Conservation (phyloP, 2,888 invertebrate species). For the Papilio demoleus region DNA sequence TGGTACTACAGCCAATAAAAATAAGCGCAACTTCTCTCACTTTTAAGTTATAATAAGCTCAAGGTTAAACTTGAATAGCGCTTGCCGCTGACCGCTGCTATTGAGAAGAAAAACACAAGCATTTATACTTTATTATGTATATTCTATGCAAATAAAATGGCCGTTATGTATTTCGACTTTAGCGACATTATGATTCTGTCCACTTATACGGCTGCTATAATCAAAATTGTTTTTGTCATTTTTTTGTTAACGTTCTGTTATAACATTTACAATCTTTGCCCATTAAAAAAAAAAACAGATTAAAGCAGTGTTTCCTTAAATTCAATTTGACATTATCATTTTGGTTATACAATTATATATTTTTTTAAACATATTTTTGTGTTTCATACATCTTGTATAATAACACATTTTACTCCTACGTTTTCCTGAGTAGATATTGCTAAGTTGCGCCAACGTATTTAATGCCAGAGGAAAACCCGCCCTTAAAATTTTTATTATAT, state of each 20-base stretch:
- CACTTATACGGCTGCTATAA: slow-evolving; percentile 7
- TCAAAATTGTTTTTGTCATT: slow-evolving; percentile 15
- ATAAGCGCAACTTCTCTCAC: slow-evolving; percentile 16
- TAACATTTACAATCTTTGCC: too few relatives aligned
- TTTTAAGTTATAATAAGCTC: slow-evolving; percentile 21
- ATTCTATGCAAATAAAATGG: slow-evolving; percentile 23
- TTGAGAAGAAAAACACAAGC: slow-evolving; percentile 10
- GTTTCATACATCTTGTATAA: too few relatives aligned
- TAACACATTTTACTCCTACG: too few relatives aligned
- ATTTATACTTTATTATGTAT: slow-evolving; percentile 22
- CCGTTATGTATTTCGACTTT: slow-evolving; percentile 15
- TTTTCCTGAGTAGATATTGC: too few relatives aligned
- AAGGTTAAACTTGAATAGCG: slow-evolving; percentile 19
- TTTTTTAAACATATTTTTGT: too few relatives aligned
- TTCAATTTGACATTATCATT: too few relatives aligned
- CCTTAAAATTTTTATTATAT: not conserved
- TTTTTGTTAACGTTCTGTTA: too few relatives aligned
- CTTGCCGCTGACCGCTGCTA: slow-evolving; percentile 10
- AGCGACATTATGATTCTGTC: slow-evolving; percentile 15
- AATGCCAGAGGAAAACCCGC: not conserved
- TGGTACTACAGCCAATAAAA: slow-evolving; percentile 13
- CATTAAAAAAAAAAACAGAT: too few relatives aligned
- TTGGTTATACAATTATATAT: too few relatives aligned
- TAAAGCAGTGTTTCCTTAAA: too few relatives aligned
- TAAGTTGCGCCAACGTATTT: not conserved